These are phyloP conservation scores for Gymnoscelis rufifasciata DNA, from an alignment of 2,888 invertebrate species.

Conservation along the genomic window DNA sequence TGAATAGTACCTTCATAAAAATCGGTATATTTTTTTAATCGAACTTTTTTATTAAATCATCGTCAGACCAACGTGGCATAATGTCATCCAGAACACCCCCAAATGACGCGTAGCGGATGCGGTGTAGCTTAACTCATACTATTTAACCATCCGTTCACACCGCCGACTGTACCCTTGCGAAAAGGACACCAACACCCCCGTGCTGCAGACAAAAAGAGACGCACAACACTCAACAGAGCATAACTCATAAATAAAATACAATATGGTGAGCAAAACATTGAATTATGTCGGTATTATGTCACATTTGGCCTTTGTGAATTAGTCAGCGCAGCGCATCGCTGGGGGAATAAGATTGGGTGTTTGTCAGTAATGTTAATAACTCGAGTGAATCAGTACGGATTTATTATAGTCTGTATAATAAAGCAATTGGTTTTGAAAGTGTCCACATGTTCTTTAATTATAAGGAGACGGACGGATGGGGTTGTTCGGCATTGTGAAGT, in stretches of 20 bases:
- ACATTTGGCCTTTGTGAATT: constrained; percentile 79
- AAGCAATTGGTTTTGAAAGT: constrained; percentile 27
- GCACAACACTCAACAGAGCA: constrained; percentile 57
- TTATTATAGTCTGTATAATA: constrained; percentile 46
- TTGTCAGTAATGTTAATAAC: constrained; percentile 55
- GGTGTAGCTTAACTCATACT: constrained; percentile 76
- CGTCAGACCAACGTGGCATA: constrained; percentile 34
- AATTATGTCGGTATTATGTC: constrained; percentile 79
- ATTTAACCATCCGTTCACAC: constrained; percentile 77
- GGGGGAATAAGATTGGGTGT: constrained; percentile 62
- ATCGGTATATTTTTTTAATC: too few relatives aligned
- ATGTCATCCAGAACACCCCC: constrained; percentile 56
- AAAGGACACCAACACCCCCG: constrained; percentile 43
- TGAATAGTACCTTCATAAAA: too few relatives aligned
- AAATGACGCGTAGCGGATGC: constrained; percentile 73
- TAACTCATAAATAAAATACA: constrained; percentile 80
- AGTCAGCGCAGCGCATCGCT: constrained; percentile 55
- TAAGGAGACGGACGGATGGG: not conserved
- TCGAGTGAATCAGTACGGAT: constrained; percentile 45
- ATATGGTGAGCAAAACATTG: constrained; percentile 81
- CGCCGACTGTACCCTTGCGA: constrained; percentile 64
- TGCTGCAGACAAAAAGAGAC: constrained; percentile 42
- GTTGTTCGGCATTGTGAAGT: not conserved
- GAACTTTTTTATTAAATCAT: not conserved
- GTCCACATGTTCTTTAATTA: constrained; percentile 19